These are phyloP conservation scores for Phasia obesa DNA, from an alignment of 2,888 invertebrate genomes.

Conservation along the genomic window DNA sequence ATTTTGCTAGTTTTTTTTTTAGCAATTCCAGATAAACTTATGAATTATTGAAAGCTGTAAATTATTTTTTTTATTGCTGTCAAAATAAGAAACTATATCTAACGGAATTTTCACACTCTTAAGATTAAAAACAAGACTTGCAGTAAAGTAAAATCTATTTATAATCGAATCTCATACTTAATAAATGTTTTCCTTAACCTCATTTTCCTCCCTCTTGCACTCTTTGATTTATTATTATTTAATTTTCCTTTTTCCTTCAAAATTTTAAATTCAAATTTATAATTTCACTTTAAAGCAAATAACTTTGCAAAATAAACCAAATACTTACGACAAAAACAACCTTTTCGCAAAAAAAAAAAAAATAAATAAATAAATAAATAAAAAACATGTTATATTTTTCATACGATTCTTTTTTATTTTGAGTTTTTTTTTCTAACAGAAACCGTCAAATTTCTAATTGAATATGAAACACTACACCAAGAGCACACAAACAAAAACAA, in stretches of 20 bases:
- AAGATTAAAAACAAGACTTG: not conserved
- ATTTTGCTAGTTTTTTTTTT: too few species aligned
- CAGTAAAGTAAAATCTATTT: not conserved
- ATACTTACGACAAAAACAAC: slow-evolving; percentile 20
- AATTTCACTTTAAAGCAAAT: slow-evolving; percentile 56
- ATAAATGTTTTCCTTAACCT: slow-evolving; percentile 2
- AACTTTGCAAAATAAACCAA: slow-evolving; percentile 29
- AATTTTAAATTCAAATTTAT: slow-evolving; percentile 52
- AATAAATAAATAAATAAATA: too few species aligned
- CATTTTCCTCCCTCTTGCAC: not conserved
- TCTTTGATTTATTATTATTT: slow-evolving; percentile 8
- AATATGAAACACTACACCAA: slow-evolving; percentile 13
- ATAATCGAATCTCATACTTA: not conserved
- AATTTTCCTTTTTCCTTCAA: slow-evolving; percentile 46
- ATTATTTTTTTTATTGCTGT: not conserved
- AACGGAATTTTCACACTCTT: slow-evolving; percentile 11
- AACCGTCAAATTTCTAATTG: slow-evolving; percentile 24
- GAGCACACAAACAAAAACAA: not conserved
- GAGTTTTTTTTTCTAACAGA: not conserved
- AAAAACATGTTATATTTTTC: slow-evolving; percentile 10
- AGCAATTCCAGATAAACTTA: slow-evolving; percentile 14
- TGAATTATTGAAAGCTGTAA: slow-evolving; percentile 29
- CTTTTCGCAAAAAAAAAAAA: slow-evolving; percentile 7
- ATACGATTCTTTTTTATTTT: not conserved
- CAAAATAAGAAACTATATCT: not conserved